Evolutionary conservation across 2,797 vertebrate genomes (phyloP).

Genomic region (Pelobates cultripes): DNA sequence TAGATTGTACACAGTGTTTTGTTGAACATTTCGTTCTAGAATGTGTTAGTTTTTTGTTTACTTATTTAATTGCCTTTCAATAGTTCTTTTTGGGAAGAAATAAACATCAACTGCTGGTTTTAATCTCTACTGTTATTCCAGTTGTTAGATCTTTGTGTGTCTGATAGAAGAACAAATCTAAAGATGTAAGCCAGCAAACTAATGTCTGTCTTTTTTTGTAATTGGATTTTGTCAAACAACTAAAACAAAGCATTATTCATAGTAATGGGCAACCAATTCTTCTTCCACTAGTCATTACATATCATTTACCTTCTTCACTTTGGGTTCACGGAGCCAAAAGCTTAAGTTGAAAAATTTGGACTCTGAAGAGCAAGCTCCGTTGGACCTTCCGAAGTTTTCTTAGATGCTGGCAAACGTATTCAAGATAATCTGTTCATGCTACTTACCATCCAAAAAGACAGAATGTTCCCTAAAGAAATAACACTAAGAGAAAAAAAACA

Average conservation of each 20-base stretch:
- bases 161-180: constrained; percentile 29
- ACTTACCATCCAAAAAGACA: constrained; percentile 51
- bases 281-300: not conserved
- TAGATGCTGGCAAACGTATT: constrained; percentile 42
- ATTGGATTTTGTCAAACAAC: constrained; percentile 9
- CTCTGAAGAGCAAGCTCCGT: constrained; percentile 8
- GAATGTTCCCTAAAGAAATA: constrained; percentile 57
- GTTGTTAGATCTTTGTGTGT: too few species aligned
- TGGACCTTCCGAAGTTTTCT: constrained; percentile 21
- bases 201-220: constrained; percentile 28
- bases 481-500: constrained; percentile 49
- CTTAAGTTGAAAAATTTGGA: not conserved
- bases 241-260: constrained; percentile 17
- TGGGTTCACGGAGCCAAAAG: not conserved
- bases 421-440: constrained; percentile 49
- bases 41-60: too few species aligned
- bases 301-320: not conserved
- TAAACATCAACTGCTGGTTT: constrained; percentile 32
- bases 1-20: too few species aligned
- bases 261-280: not conserved
- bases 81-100: constrained; percentile 17
- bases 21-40: too few species aligned
- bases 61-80: not conserved
- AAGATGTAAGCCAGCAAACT: constrained; percentile 58
- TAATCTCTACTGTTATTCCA: constrained; percentile 20